Evolutionary conservation across 2,888 invertebrate species (phyloP).

Genomic region (Noctua janthe): DNA sequence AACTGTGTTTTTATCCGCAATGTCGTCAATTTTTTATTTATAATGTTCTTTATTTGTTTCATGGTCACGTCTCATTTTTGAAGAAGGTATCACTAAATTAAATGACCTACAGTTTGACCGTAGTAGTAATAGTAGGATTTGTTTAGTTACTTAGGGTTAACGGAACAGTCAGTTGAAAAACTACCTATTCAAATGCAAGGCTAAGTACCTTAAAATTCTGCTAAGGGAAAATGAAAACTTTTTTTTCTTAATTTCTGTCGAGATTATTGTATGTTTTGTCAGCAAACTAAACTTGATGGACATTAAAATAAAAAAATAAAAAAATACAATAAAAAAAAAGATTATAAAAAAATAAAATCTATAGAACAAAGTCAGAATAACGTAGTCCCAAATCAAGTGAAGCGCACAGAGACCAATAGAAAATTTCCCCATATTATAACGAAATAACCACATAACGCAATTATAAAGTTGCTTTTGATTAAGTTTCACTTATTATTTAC

Average conservation of each 20-base stretch:
- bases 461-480: slow-evolving; percentile 75
- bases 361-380: neutral
- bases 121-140: neutral
- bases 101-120: too few relatives aligned
- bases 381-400: slow-evolving; percentile 6
- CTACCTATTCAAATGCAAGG: neutral
- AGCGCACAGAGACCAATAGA: slow-evolving; percentile 23
- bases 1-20: neutral
- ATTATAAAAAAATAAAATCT: too few relatives aligned
- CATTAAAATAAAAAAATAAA: neutral
- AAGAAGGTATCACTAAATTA: neutral
- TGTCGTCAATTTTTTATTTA: too few relatives aligned
- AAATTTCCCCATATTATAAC: slow-evolving; percentile 21
- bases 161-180: neutral
- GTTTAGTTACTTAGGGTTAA: neutral
- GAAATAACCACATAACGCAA: slow-evolving; percentile 56
- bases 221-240: neutral
- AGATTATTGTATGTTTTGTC: neutral
- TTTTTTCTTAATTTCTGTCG: neutral
- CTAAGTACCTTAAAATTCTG: neutral
- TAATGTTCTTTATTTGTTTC: neutral
- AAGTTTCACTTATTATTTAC: slow-evolving; percentile 76
- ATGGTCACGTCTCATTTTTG: neutral
- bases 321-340: too few relatives aligned
- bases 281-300: neutral